Evolutionary conservation across 2,888 invertebrate species (phyloP), one percentile per base, ranked within the genome.

Genomic region (Xestoiulus laeticollis): DNA sequence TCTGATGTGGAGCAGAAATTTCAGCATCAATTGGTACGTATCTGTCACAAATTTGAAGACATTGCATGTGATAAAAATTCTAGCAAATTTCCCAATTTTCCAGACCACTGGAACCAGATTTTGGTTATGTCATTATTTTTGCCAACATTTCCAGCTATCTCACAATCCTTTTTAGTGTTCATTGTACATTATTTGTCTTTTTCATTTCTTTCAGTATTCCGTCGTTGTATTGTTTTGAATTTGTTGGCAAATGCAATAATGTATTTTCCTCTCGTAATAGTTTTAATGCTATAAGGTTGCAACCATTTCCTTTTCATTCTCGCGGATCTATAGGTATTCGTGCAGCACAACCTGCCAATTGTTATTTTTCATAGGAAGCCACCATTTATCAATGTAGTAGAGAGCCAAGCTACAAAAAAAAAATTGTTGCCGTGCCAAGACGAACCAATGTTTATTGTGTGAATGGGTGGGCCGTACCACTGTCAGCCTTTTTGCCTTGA

Each of bases 341-440:
- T 78, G 78, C 78, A 8, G 68, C 26, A n/a, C 68, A 68, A 68
- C 68, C 68, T 78, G 78, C 78, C 78, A 78, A 78, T 78, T 78
- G 78, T 78, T 78, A 78, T 78, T 78, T 78, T 78, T 78, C 78
- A 78, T 78, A 78, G 78, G 78, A 78, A 78, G 78, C 78, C 16
- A 30, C 78, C 78, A 78, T 78, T 78, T 78, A 78, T 78, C 78
- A 78, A 78, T 30, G 78, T 78, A 78, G 78, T 26, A 30, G 68
- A n/a, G 68, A 22, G 68, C 68, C 22, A 68, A 68, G 26, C n/a
- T n/a, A n/a, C n/a, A 68, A 68, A 68, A 19, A 59, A 59, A 59
- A 8, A 78, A 26, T 48, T 26, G 78, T 78, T 78, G 78, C 30
- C 78, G 26, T 78, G 78, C 78, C 78, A 78, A 78, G 78, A 78